A percentile compares a stretch with the other conserved stretches of the same genome.
Evolutionary conservation across 2,797 vertebrate genomes (phyloP).

Genomic region (Cynodonichthys magdalenae): DNA sequence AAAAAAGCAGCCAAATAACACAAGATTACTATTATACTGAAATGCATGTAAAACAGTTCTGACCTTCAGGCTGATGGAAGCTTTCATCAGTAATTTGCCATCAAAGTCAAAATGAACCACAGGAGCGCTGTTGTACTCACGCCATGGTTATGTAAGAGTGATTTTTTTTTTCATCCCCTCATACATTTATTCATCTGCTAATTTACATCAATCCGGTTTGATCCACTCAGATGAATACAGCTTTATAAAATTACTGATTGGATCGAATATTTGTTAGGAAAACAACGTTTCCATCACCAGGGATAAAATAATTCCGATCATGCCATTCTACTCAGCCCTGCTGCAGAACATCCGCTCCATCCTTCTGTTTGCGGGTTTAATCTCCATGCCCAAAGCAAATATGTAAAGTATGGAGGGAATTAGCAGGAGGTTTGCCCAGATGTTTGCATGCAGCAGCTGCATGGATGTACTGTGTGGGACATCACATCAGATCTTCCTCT

Average conservation of each 20-base stretch:
- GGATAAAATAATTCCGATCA: slow-evolving; percentile 51
- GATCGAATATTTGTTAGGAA: slow-evolving; percentile 38
- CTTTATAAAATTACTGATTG: slow-evolving; percentile 22
- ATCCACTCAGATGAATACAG: slow-evolving; percentile 19
- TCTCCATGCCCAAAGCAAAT: slow-evolving; percentile 54
- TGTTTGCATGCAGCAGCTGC: slow-evolving; percentile 67
- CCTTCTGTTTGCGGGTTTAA: slow-evolving; percentile 59
- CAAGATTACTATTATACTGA: slow-evolving; percentile 39
- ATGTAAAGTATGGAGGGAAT: slow-evolving; percentile 71
- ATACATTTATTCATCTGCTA: slow-evolving; percentile 1
- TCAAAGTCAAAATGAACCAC: slow-evolving; percentile 19
- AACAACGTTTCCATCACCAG: slow-evolving; percentile 15
- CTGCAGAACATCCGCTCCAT: slow-evolving; percentile 69
- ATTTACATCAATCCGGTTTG: slow-evolving; percentile 29
- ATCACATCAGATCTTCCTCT: slow-evolving; percentile 23
- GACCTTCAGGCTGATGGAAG: slow-evolving; percentile 12
- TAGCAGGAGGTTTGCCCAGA: slow-evolving; percentile 70
- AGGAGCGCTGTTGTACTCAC: slow-evolving; percentile 14
- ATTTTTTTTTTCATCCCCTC: slow-evolving; percentile 4
- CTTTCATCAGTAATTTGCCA: slow-evolving; percentile 31
- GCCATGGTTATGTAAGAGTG: slow-evolving; percentile 18
- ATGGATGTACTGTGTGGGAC: slow-evolving; percentile 35
- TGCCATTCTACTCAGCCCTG: slow-evolving; percentile 67
- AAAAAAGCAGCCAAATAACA: slow-evolving; percentile 38
- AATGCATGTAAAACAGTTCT: slow-evolving; percentile 17